These are phyloP conservation scores for Tridacna gigas DNA, from an alignment of 2,888 invertebrate species.

Conservation along the genomic window DNA sequence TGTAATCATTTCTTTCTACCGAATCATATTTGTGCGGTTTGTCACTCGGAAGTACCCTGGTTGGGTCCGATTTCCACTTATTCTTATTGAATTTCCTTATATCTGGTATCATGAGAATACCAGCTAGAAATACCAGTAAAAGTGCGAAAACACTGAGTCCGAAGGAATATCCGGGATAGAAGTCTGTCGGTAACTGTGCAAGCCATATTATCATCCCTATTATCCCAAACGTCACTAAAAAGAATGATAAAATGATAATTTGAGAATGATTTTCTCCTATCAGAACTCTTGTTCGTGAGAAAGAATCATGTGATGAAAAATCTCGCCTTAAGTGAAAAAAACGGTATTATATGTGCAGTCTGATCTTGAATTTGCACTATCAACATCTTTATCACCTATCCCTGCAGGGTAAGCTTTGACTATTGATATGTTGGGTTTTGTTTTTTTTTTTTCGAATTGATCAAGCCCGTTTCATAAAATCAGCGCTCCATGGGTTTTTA, in stretches of 20 bases:
- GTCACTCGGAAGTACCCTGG: conserved; percentile 6
- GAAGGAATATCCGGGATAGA: conserved; percentile 55
- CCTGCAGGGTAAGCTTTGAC: too few relatives aligned
- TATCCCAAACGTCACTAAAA: conserved; percentile 50
- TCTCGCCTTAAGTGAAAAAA: too few relatives aligned
- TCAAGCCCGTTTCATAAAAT: too few relatives aligned
- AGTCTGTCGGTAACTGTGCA: conserved; percentile 43
- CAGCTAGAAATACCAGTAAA: conserved; percentile 49
- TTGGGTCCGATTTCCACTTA: conserved; percentile 2
- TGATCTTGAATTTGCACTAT: too few relatives aligned
- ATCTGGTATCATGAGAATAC: conserved; percentile 59
- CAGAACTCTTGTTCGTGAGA: too few relatives aligned
- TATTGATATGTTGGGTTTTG: too few relatives aligned
- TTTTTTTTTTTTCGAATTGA: too few relatives aligned
- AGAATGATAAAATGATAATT: background rate
- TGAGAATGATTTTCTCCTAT: too few relatives aligned
- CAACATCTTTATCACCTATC: too few relatives aligned
- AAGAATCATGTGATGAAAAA: too few relatives aligned
- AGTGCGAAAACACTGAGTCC: conserved; percentile 47
- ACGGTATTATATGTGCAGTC: too few relatives aligned
- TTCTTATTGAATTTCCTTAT: conserved; percentile 41
- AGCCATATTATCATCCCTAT: conserved; percentile 60
- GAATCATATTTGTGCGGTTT: conserved; percentile 31
- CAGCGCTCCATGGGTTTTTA: too few relatives aligned
- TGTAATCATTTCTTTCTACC: conserved; percentile 11